These are phyloP conservation scores for Akabosia matsudoensis DNA, from an alignment of 1,140 invertebrate genomes.

Conservation along the genomic window DNA sequence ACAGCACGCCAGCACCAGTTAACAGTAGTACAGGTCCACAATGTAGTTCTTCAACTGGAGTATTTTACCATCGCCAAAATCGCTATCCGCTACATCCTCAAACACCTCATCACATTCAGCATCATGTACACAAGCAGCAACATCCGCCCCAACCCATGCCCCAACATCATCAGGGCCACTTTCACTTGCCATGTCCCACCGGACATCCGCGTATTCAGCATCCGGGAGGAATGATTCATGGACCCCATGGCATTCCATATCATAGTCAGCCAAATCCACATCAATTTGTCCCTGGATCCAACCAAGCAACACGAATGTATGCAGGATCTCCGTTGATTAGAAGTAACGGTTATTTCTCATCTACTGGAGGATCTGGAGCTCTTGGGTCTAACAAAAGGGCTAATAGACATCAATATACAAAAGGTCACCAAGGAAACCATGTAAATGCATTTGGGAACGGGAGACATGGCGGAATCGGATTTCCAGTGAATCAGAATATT, in stretches of 20 bases:
- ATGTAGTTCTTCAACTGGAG: neutral
- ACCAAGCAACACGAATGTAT: neutral
- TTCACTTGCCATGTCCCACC: neutral
- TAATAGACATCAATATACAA: neutral
- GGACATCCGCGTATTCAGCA: neutral
- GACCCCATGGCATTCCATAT: neutral
- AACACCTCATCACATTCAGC: neutral
- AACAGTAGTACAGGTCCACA: neutral
- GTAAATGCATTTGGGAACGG: neutral
- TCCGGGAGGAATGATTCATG: neutral
- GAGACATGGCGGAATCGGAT: neutral
- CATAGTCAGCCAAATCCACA: neutral
- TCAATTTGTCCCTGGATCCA: neutral
- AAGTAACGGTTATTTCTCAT: neutral
- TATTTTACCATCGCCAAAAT: neutral
- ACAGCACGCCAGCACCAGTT: neutral
- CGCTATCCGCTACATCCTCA: neutral
- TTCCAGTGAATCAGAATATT: neutral
- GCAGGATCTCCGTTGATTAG: slow-evolving; percentile 1
- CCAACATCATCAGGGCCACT: neutral
- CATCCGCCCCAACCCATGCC: neutral
- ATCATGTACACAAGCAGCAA: neutral
- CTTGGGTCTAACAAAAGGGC: neutral
- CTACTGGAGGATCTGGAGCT: neutral
- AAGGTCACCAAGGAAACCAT: neutral